Evolutionary conservation across 2,888 invertebrate genomes (phyloP).

Genomic region (Elysia crispata): DNA sequence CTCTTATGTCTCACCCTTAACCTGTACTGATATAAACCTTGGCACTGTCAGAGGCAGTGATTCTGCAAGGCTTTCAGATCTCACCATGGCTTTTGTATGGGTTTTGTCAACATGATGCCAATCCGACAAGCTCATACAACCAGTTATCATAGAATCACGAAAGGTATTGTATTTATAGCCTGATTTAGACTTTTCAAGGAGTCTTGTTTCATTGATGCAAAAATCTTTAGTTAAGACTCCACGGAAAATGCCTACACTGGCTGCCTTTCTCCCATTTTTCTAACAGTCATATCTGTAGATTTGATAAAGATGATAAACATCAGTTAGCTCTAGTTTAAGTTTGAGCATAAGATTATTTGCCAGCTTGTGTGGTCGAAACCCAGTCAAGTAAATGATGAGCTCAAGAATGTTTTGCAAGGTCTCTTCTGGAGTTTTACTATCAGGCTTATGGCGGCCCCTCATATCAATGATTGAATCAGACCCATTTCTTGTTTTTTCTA

Average conservation of each 20-base stretch:
- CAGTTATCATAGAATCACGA: too few species aligned
- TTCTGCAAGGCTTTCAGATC: too few species aligned
- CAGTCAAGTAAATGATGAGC: slow-evolving; percentile 45
- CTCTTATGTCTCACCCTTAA: too few species aligned
- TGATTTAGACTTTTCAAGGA: too few species aligned
- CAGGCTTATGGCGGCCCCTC: slow-evolving; percentile 45
- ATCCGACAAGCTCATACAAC: too few species aligned
- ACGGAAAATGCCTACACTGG: slow-evolving; percentile 40
- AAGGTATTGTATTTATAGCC: too few species aligned
- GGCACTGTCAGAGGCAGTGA: too few species aligned
- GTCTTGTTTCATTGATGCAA: background rate
- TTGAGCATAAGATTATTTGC: slow-evolving; percentile 11
- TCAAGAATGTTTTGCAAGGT: slow-evolving; percentile 44
- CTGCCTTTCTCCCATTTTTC: slow-evolving; percentile 35
- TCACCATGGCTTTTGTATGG: too few species aligned
- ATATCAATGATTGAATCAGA: slow-evolving; percentile 33
- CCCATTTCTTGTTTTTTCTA: slow-evolving; percentile 38
- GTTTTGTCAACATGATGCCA: too few species aligned
- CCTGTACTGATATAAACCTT: too few species aligned
- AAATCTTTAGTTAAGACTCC: slow-evolving; percentile 38
- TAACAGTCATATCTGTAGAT: slow-evolving; percentile 46
- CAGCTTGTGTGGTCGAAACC: slow-evolving; percentile 34
- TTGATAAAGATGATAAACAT: slow-evolving; percentile 36
- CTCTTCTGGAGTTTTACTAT: slow-evolving; percentile 43
- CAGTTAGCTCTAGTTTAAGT: background rate